A percentile compares a stretch with the other conserved stretches of the same genome.
These are phyloP conservation scores for Phalloptychus januarius DNA, from an alignment of 2,797 vertebrate species.

Conservation along the genomic window DNA sequence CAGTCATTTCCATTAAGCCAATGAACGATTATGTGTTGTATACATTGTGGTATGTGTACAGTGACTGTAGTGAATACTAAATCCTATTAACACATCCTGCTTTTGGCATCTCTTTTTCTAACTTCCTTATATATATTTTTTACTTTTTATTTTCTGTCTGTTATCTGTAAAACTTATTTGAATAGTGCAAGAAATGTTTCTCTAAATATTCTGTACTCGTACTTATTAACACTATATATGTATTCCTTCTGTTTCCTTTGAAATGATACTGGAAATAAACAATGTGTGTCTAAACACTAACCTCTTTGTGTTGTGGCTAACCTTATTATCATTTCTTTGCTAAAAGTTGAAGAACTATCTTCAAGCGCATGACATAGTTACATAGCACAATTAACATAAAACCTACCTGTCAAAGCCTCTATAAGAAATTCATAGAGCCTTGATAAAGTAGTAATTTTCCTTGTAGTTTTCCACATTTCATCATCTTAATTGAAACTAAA, in stretches of 20 bases:
- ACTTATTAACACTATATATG: constrained; percentile 79
- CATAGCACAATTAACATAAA: not conserved
- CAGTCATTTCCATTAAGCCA: constrained; percentile 42
- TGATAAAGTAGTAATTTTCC: not conserved
- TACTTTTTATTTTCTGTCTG: constrained; percentile 65
- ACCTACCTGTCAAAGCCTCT: not conserved
- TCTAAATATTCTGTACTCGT: constrained; percentile 73
- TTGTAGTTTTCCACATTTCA: not conserved
- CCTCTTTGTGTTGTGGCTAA: constrained; percentile 56
- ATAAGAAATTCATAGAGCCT: not conserved
- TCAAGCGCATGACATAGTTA: not conserved
- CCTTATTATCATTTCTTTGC: constrained; percentile 19
- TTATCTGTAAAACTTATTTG: constrained; percentile 71
- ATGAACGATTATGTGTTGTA: constrained; percentile 54
- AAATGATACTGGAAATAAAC: constrained; percentile 81
- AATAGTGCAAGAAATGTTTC: constrained; percentile 73
- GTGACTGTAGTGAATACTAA: constrained; percentile 81
- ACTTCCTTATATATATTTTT: constrained; percentile 50
- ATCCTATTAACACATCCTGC: constrained; percentile 80
- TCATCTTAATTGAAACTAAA: not conserved
- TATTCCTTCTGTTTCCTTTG: constrained; percentile 78
- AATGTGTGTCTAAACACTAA: constrained; percentile 78
- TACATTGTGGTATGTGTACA: constrained; percentile 42
- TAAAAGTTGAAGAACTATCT: not conserved
- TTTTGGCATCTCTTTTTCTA: constrained; percentile 71